Base-by-base conservation (phyloP, 2,797 vertebrate genomes). In the Pipistrellus pipistrellus region DNA sequence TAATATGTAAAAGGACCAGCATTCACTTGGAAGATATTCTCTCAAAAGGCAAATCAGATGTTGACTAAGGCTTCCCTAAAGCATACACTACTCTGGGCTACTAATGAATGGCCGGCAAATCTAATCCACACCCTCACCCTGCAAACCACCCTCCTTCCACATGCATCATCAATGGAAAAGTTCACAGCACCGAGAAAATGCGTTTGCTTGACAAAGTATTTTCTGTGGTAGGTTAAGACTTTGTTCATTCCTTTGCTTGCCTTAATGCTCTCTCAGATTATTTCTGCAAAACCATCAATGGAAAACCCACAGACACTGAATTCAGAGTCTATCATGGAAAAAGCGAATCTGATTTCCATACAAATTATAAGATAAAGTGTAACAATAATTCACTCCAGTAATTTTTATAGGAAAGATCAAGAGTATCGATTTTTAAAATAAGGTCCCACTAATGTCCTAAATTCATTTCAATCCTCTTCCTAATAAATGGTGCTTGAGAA, bases 401-500 rank as follows among this genome's bases (percentile, higher is more conserved):
- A 92, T 94, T 95, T 94, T 95, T 90, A 66, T 0, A 2, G 15
- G 23, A 92, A 90, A 92, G 4, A 21, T 82, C 87, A 96, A 97
- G n/a, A 53, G 9, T 78, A 94, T 0, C 25, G 78, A 95, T 81
- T 88, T 88, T 96, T 68, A 92, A 97, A 97, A 97, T 97, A 59
- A 11, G 68, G 51, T 88, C 90, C 78, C 72, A 23, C 86, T 88
- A 38, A 95, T 48, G 17, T 66, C 83, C 41, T 93, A 91, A 91
- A 1, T 89, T 88, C 75, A 90, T 96, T 90, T 91, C 59, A 53
- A 80, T 38, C 85, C 64, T 93, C 38, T 53, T 92, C 82, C 3
- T 32, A 97, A 97, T 96, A 91, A 97, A 32, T 95, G 69, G 93
- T 96, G 90, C 83, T 96, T 69, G 75, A 96, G 57, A 55, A 98